Percentiles rank a stretch among this genome's conserved stretches.
phyloP scores from a whole-genome alignment of 1,140 invertebrate genomes.

The Zaprionus inermis region DNA sequence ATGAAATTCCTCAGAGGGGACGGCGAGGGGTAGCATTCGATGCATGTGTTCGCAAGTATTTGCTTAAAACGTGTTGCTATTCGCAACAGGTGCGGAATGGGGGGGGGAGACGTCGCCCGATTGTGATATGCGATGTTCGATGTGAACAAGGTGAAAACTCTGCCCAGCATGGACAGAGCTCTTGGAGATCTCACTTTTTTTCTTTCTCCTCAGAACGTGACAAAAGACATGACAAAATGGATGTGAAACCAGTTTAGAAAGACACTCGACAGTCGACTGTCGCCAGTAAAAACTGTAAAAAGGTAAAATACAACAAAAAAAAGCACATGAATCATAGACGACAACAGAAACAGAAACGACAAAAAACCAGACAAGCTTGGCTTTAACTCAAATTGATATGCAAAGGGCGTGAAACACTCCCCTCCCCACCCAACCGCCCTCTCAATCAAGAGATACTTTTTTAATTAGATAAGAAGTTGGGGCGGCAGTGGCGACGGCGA shows the following conservation, averaged over 20 bases:
- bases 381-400: slow-evolving; percentile 60
- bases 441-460: slow-evolving; percentile 21
- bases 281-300: slow-evolving; percentile 31
- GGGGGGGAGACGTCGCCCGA: too few relatives aligned
- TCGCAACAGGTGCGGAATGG: slow-evolving; percentile 56
- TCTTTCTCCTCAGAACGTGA: slow-evolving; percentile 64
- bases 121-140: not conserved
- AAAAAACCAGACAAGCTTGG: slow-evolving; percentile 33
- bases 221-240: slow-evolving; percentile 61
- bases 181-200: slow-evolving; percentile 69
- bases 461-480: slow-evolving; percentile 50
- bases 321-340: slow-evolving; percentile 68
- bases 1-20: not conserved
- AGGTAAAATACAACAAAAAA: slow-evolving; percentile 28
- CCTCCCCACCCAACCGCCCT: not conserved
- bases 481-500: not conserved
- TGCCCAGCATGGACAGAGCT: slow-evolving; percentile 40
- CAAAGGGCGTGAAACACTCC: slow-evolving; percentile 52
- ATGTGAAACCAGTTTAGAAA: slow-evolving; percentile 71
- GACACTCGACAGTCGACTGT: slow-evolving; percentile 16
- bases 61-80: slow-evolving; percentile 39
- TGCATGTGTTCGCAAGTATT: slow-evolving; percentile 16
- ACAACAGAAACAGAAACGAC: slow-evolving; percentile 35
- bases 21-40: slow-evolving; percentile 3
- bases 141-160: slow-evolving; percentile 47